phyloP scores from a whole-genome alignment of 2,797 vertebrate species.

The Pempheris klunzingeri region DNA sequence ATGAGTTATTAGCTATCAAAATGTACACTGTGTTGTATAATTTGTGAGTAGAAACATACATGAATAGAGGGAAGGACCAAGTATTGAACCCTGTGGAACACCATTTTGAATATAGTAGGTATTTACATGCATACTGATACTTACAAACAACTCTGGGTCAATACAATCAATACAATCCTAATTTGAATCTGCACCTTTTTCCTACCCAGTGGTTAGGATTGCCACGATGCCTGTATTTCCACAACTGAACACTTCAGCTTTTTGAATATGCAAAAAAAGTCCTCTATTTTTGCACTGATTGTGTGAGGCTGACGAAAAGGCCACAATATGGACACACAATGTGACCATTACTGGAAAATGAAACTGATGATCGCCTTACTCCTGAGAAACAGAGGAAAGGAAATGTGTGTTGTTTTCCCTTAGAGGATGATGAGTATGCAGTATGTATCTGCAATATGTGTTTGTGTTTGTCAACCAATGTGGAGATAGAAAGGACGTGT shows the following conservation, averaged over 20 bases:
- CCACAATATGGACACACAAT: slow-evolving; percentile 2
- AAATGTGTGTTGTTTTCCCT: slow-evolving; percentile 18
- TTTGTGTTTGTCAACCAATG: background rate
- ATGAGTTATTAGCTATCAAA: background rate
- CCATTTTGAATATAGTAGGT: background rate
- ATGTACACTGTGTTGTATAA: background rate
- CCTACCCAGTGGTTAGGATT: background rate
- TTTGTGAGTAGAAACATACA: background rate
- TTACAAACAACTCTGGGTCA: background rate
- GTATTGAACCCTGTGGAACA: slow-evolving; percentile 6
- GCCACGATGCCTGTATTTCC: background rate
- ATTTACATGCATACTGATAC: background rate
- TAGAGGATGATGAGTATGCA: slow-evolving; percentile 18
- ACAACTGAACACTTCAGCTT: background rate
- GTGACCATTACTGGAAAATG: slow-evolving; percentile 21
- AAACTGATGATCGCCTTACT: slow-evolving; percentile 14
- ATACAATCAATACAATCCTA: background rate
- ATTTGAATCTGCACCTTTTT: background rate
- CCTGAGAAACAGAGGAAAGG: slow-evolving; percentile 7
- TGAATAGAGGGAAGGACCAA: background rate
- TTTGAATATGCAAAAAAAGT: background rate
- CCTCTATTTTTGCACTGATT: background rate
- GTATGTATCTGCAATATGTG: slow-evolving; percentile 10
- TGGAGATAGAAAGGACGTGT: background rate
- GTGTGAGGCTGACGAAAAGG: background rate